Evolutionary conservation across 2,113 vertebrate genomes (phyloP).

Genomic region (Actenoides lindsayi): DNA sequence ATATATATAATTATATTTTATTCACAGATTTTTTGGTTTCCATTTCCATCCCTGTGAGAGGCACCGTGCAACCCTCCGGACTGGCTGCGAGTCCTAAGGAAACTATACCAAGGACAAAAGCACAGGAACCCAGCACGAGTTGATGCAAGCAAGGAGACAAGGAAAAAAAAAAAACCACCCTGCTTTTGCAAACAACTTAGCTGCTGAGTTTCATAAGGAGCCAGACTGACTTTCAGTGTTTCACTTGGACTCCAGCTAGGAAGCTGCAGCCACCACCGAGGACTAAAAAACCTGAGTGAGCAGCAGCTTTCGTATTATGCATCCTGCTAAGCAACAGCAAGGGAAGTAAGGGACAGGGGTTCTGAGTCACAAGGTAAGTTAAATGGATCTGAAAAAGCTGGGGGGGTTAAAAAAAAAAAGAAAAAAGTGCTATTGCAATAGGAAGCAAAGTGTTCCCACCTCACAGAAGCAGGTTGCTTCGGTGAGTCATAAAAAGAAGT

Average conservation of each 20-base stretch:
- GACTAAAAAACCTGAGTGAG: neutral
- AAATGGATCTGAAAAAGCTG: too few species aligned
- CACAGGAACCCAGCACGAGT: neutral
- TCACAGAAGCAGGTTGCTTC: neutral
- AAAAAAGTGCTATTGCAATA: neutral
- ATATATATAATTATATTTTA: neutral
- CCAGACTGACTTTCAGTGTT: conserved; percentile 16
- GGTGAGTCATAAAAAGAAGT: neutral
- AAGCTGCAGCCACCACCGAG: neutral
- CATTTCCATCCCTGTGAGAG: conserved; percentile 8
- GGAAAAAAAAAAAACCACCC: neutral
- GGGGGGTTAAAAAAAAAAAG: too few species aligned
- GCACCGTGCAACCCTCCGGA: neutral
- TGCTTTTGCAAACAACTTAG: neutral
- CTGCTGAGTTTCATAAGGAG: conserved; percentile 22
- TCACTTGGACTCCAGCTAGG: conserved; percentile 47
- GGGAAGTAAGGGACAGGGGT: neutral
- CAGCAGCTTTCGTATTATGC: neutral
- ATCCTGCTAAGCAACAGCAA: neutral
- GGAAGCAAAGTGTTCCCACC: neutral
- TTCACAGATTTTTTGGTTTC: neutral
- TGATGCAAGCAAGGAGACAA: neutral
- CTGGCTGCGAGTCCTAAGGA: neutral
- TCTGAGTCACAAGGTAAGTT: conserved; percentile 30
- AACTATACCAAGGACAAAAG: neutral